Conservation (phyloP, 2,888 invertebrate genomes). For the Spodoptera picta region DNA sequence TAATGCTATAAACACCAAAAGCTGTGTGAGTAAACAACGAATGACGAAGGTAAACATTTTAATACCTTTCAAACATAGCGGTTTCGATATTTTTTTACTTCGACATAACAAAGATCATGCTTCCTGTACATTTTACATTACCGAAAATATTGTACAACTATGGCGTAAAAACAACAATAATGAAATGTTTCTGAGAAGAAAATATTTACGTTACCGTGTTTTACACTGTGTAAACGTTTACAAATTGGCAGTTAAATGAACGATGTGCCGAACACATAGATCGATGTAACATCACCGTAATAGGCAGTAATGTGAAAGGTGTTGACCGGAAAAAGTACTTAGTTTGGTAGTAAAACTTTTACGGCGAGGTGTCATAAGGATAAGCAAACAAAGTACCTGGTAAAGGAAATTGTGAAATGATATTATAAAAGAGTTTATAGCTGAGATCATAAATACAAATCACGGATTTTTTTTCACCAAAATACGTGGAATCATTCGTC, state of each 20-base stretch:
- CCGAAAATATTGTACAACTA: slow-evolving; percentile 28
- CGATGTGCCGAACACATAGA: slow-evolving; percentile 21
- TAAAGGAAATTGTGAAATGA: slow-evolving; percentile 6
- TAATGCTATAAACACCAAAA: slow-evolving; percentile 36
- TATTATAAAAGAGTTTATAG: too few species aligned
- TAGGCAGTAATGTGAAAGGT: slow-evolving; percentile 27
- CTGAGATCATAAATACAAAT: too few species aligned
- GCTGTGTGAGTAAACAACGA: slow-evolving; percentile 35
- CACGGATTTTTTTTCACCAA: too few species aligned
- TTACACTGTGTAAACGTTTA: slow-evolving; percentile 11
- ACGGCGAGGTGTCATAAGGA: slow-evolving; percentile 24
- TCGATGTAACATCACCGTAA: slow-evolving; percentile 13
- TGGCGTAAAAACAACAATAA: slow-evolving; percentile 28
- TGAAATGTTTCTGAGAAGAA: slow-evolving; percentile 29
- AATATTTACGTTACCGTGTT: slow-evolving; percentile 43
- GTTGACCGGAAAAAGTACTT: slow-evolving; percentile 19
- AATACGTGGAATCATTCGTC: too few species aligned
- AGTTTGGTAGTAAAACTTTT: slow-evolving; percentile 19
- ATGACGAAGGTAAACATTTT: slow-evolving; percentile 47
- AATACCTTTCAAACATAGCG: slow-evolving; percentile 35
- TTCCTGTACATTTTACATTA: slow-evolving; percentile 33
- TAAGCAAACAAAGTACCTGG: slow-evolving; percentile 20
- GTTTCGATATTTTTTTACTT: slow-evolving; percentile 42
- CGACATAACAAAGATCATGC: slow-evolving; percentile 46
- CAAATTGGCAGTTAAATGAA: slow-evolving; percentile 26